phyloP scores from a whole-genome alignment of 2,888 invertebrate species.

The Erynnis tages region DNA sequence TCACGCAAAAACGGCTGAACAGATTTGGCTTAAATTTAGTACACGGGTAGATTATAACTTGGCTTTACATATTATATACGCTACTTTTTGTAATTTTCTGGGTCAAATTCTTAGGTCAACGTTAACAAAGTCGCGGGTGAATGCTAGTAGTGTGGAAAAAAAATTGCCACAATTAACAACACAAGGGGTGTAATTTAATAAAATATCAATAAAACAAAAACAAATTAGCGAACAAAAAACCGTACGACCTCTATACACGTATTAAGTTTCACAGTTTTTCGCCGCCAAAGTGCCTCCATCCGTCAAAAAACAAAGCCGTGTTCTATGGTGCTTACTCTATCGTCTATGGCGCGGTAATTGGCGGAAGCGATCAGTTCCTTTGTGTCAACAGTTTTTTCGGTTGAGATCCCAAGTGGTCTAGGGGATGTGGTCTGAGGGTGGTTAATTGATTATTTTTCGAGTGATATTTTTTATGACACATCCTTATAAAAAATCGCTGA shows the following conservation, averaged over 20 bases:
- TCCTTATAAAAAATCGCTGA: too few species aligned
- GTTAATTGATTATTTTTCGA: slow-evolving; percentile 11
- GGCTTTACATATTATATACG: too few species aligned
- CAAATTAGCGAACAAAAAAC: neutral
- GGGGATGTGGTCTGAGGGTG: slow-evolving; percentile 8
- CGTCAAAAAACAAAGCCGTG: slow-evolving; percentile 20
- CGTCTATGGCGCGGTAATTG: slow-evolving; percentile 43
- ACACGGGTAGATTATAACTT: too few species aligned
- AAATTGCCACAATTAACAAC: too few species aligned
- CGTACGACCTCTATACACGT: neutral
- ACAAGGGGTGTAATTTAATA: too few species aligned
- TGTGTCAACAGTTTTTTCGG: slow-evolving; percentile 54
- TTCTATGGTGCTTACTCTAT: slow-evolving; percentile 17
- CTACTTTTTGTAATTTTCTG: too few species aligned
- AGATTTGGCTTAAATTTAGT: too few species aligned
- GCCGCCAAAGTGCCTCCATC: slow-evolving; percentile 13
- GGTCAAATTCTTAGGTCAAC: too few species aligned
- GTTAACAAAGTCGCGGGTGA: too few species aligned
- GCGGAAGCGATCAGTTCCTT: slow-evolving; percentile 48
- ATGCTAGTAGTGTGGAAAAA: too few species aligned
- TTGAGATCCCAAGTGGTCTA: slow-evolving; percentile 15
- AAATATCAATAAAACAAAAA: too few species aligned
- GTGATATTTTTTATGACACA: neutral
- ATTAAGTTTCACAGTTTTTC: slow-evolving; percentile 16
- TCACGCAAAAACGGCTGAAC: too few species aligned